Conservation (phyloP, 2,888 invertebrate species). For the Capitulum mitella region DNA sequence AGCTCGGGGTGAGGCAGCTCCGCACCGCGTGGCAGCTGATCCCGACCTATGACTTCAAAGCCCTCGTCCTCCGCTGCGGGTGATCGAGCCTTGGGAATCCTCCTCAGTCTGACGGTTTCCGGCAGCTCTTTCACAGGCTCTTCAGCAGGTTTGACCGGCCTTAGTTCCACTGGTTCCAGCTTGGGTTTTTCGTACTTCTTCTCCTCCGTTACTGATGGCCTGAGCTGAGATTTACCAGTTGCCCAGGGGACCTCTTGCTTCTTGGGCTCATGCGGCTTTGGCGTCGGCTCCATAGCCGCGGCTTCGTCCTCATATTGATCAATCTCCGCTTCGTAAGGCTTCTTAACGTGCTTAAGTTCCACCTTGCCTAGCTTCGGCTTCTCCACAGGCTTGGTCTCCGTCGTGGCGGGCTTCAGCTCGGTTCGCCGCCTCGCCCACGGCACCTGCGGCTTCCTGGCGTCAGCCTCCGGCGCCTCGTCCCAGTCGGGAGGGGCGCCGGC, state of each 20-base stretch:
- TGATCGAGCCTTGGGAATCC: too few relatives aligned
- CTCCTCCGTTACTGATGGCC: not conserved
- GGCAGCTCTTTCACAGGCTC: not conserved
- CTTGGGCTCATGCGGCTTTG: not conserved
- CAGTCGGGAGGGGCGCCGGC: not conserved
- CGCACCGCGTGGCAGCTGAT: not conserved
- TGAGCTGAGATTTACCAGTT: not conserved
- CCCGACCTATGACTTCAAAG: not conserved
- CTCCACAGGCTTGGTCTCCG: not conserved
- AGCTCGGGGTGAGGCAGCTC: not conserved
- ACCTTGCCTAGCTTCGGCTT: conserved; percentile 23
- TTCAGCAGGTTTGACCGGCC: not conserved
- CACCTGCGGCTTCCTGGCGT: not conserved
- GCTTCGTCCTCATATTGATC: not conserved
- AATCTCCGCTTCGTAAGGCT: not conserved
- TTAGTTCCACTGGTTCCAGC: conserved; percentile 1
- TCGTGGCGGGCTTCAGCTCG: conserved; percentile 4
- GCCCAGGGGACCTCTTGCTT: not conserved
- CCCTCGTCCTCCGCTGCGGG: not conserved
- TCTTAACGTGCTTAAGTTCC: conserved; percentile 15
- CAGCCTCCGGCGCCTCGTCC: not conserved
- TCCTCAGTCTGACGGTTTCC: too few relatives aligned
- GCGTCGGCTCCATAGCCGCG: too few relatives aligned
- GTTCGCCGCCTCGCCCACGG: not conserved
- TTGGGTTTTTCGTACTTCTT: conserved; percentile 26